These are phyloP conservation scores for Enteromius anoplus DNA, from an alignment of 2,797 vertebrate genomes.

Conservation along the genomic window DNA sequence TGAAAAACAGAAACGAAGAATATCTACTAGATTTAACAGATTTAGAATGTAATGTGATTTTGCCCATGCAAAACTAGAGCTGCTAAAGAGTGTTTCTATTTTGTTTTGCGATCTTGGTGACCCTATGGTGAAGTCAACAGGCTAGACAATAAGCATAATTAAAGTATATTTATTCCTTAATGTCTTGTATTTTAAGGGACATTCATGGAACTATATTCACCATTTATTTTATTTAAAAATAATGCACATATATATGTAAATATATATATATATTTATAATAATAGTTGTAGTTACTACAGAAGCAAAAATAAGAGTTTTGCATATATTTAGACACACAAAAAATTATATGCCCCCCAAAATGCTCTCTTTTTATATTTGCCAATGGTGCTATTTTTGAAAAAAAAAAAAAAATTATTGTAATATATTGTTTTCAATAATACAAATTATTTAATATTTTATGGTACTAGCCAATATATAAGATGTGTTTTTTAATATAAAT, in stretches of 20 bases:
- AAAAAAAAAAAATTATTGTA: not conserved
- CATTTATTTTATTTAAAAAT: not conserved
- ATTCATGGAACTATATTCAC: not conserved
- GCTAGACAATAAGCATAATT: not conserved
- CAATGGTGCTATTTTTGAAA: not conserved
- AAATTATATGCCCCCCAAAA: no score
- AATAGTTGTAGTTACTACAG: no score
- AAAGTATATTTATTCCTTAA: not conserved
- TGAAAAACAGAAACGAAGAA: conserved; percentile 50
- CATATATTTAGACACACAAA: not conserved
- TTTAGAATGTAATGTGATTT: not conserved
- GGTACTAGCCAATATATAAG: not conserved
- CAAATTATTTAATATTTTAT: not conserved
- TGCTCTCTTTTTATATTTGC: no score
- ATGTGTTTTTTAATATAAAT: not conserved
- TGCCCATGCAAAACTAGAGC: not conserved
- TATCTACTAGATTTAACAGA: not conserved
- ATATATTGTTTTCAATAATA: not conserved
- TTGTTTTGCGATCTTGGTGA: not conserved
- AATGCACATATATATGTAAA: not conserved
- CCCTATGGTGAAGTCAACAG: not conserved
- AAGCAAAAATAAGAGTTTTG: no score
- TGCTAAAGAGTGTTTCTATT: not conserved
- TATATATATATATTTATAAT: not conserved
- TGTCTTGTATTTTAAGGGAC: not conserved